These are phyloP conservation scores for Petrocephalus sullivani DNA, from an alignment of 2,797 vertebrate genomes.

Conservation along the genomic window DNA sequence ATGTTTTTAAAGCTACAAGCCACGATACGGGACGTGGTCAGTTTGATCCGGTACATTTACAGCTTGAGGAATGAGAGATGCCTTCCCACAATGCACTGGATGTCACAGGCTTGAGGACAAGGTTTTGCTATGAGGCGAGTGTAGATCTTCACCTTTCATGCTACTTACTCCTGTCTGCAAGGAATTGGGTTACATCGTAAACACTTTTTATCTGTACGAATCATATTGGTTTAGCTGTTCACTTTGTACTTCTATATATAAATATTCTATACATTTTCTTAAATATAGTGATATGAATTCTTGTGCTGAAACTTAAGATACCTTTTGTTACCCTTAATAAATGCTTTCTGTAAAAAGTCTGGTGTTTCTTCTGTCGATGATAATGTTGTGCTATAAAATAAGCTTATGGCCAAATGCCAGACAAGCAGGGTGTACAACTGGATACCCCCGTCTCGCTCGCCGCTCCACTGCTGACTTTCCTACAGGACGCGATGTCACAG, in stretches of 20 bases:
- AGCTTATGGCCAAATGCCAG: not conserved
- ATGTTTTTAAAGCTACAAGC: not conserved
- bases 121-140: not conserved
- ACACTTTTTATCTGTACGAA: not conserved
- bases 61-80: not conserved
- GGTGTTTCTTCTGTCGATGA: not conserved
- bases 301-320: not conserved
- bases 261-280: not conserved
- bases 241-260: not conserved
- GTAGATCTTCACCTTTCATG: not conserved
- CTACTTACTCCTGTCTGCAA: not conserved
- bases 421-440: not conserved
- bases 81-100: not conserved
- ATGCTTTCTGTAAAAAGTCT: not conserved
- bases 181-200: not conserved
- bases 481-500: not conserved
- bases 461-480: not conserved
- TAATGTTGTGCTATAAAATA: not conserved
- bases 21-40: not conserved
- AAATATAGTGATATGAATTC: not conserved
- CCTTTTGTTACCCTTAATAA: conserved; percentile 13
- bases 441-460: not conserved
- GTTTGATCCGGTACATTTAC: not conserved
- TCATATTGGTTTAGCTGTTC: not conserved
- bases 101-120: not conserved